These are phyloP conservation scores for Daktulosphaira vitifoliae DNA, from an alignment of 1,140 invertebrate genomes.

Conservation along the genomic window DNA sequence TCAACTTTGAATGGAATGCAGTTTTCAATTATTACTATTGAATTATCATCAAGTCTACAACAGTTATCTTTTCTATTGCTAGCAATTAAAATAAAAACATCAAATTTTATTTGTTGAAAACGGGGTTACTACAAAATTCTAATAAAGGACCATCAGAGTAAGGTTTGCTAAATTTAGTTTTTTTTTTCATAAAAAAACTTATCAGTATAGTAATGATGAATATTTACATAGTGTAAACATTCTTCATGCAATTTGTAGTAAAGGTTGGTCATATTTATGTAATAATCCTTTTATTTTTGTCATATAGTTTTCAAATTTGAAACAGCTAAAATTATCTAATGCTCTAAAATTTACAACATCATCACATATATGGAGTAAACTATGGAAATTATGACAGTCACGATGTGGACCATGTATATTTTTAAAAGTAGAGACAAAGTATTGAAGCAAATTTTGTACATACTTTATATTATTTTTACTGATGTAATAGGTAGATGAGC, in stretches of 20 bases:
- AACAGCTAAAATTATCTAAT: conserved; percentile 40
- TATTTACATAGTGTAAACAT: too few relatives aligned
- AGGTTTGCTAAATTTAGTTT: too few relatives aligned
- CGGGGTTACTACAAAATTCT: too few relatives aligned
- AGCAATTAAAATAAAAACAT: not conserved
- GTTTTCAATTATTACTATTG: not conserved
- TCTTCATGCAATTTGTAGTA: conserved; percentile 39
- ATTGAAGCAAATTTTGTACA: conserved; percentile 34
- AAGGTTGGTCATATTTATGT: conserved; percentile 38
- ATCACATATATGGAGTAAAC: conserved; percentile 42
- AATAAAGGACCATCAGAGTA: too few relatives aligned
- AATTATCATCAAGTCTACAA: not conserved
- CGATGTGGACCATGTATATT: conserved; percentile 38
- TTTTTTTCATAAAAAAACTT: too few relatives aligned
- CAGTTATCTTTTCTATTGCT: not conserved
- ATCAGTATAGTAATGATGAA: too few relatives aligned
- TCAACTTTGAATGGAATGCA: not conserved
- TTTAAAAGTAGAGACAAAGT: conserved; percentile 36
- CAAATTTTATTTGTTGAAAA: not conserved
- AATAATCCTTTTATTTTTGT: conserved; percentile 42
- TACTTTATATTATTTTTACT: conserved; percentile 5
- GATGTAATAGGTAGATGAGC: conserved; percentile 11
- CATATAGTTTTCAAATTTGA: conserved; percentile 45
- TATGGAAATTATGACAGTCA: conserved; percentile 40
- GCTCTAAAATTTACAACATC: conserved; percentile 44